Conservation (phyloP, 2,113 vertebrate genomes). For the Stigmatopora argus region DNA sequence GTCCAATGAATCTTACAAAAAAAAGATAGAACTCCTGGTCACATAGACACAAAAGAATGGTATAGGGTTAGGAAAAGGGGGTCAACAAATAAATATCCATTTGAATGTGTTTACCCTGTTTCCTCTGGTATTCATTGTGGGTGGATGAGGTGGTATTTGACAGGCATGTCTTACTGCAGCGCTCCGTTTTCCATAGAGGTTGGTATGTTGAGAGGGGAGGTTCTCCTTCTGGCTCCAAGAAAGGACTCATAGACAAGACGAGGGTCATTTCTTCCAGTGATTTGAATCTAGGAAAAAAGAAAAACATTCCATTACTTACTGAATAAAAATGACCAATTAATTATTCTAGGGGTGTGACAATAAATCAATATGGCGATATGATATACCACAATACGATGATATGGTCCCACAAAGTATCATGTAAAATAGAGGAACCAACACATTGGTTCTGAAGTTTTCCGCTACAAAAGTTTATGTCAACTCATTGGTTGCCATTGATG, state of each 20-base stretch:
- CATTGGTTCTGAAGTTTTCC: too few relatives aligned
- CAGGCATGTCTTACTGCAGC: conserved; percentile 69
- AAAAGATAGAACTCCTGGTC: neutral
- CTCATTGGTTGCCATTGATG: too few relatives aligned
- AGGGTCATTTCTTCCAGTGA: conserved; percentile 83
- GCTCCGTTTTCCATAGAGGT: conserved; percentile 75
- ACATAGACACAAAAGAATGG: neutral
- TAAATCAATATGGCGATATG: too few relatives aligned
- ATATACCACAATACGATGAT: too few relatives aligned
- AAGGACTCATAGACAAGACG: conserved; percentile 89
- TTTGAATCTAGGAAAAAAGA: conserved; percentile 61
- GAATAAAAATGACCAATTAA: neutral
- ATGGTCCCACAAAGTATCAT: too few relatives aligned
- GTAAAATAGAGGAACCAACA: too few relatives aligned
- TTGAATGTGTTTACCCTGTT: conserved; percentile 59
- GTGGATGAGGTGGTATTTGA: conserved; percentile 47
- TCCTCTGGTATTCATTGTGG: conserved; percentile 59
- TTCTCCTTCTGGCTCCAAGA: conserved; percentile 82
- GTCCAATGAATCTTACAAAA: neutral
- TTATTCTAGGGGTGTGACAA: neutral
- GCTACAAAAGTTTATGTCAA: too few relatives aligned
- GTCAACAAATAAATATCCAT: conserved; percentile 7
- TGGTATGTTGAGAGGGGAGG: conserved; percentile 75
- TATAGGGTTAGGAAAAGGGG: neutral
- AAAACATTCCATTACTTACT: neutral